Evolutionary conservation across 2,888 invertebrate genomes (phyloP).

Genomic region (Diaprepes abbreviatus): DNA sequence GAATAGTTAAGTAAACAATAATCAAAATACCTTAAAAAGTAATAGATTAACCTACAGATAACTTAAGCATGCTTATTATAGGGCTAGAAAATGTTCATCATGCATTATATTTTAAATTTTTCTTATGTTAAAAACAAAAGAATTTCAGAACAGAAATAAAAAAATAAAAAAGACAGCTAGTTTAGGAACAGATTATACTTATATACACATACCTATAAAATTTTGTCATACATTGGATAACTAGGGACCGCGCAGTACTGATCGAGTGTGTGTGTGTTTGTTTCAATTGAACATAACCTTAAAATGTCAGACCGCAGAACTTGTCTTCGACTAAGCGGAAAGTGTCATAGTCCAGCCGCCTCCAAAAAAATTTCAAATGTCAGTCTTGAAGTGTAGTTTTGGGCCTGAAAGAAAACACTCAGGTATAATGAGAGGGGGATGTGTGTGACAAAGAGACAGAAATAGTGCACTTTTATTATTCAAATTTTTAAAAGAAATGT

Average conservation of each 20-base stretch:
- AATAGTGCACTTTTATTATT: slow-evolving; percentile 40
- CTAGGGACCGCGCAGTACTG: slow-evolving; percentile 25
- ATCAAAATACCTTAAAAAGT: not conserved
- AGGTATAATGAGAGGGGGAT: slow-evolving; percentile 58
- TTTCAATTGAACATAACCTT: slow-evolving; percentile 19
- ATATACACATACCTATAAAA: slow-evolving; percentile 25
- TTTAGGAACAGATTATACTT: slow-evolving; percentile 23
- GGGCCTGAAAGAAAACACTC: slow-evolving; percentile 66
- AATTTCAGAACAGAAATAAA: not conserved
- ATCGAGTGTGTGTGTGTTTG: slow-evolving; percentile 26
- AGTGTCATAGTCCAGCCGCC: slow-evolving; percentile 67
- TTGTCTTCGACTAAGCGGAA: slow-evolving; percentile 69
- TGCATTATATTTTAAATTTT: slow-evolving; percentile 5
- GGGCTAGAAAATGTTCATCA: slow-evolving; percentile 8
- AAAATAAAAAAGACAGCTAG: slow-evolving; percentile 12
- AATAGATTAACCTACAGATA: not conserved
- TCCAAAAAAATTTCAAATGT: slow-evolving; percentile 69
- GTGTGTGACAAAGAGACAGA: slow-evolving; percentile 44
- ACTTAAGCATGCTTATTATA: slow-evolving; percentile 9
- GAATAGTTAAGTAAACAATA: not conserved
- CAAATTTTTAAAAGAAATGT: too few species aligned
- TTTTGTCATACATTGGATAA: slow-evolving; percentile 26
- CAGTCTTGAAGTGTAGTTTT: slow-evolving; percentile 68
- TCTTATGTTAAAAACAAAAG: not conserved
- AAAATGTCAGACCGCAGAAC: slow-evolving; percentile 68